Evolutionary conservation across 2,888 invertebrate species (phyloP).

Genomic region (Heliconius sara): DNA sequence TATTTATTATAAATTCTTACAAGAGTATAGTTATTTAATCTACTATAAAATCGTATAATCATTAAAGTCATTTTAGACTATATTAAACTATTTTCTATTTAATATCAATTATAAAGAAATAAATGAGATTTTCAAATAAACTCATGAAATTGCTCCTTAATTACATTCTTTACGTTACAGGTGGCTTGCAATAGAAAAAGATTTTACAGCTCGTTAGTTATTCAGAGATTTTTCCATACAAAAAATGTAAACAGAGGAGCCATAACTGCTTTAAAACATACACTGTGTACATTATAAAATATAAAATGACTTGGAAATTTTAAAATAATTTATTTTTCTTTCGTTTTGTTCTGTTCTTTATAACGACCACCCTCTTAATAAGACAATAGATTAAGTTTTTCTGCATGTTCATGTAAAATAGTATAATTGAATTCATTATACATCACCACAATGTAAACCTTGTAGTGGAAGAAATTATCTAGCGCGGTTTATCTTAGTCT

Average conservation of each 20-base stretch:
- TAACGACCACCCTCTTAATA: not conserved
- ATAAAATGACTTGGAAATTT: not conserved
- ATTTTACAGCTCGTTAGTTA: slow-evolving; percentile 1
- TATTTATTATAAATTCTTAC: not conserved
- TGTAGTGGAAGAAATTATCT: not conserved
- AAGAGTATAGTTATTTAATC: not conserved
- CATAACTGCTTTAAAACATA: not conserved
- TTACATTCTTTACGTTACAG: not conserved
- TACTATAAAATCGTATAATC: not conserved
- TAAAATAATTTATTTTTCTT: not conserved
- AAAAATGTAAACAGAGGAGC: not conserved
- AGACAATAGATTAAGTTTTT: not conserved
- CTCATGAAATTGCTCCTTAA: not conserved
- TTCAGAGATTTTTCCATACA: not conserved
- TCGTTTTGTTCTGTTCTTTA: not conserved
- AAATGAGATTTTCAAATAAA: not conserved
- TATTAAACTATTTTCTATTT: not conserved
- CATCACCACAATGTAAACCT: not conserved
- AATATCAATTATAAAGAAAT: not conserved
- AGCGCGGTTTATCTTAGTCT: not conserved
- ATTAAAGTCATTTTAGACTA: not conserved
- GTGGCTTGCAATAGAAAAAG: not conserved
- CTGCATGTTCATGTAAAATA: not conserved
- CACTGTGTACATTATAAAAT: no score
- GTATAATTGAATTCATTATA: not conserved